Evolutionary conservation across 53 echinoderm and acorn worm genomes (phyloP).

Genomic region (Temnopleurus reevesii): DNA sequence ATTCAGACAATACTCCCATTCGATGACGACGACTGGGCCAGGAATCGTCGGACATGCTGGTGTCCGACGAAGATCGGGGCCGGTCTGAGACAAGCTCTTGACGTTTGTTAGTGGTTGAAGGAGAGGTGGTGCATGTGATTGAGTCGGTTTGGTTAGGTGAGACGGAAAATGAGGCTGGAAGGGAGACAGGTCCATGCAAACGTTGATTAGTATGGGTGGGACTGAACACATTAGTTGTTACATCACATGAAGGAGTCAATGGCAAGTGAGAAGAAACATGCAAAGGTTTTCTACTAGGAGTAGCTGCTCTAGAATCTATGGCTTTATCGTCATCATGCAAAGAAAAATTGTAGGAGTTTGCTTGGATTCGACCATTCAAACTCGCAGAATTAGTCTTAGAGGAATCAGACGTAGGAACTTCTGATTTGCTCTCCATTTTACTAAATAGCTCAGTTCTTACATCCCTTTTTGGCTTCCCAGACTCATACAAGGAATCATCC

Average conservation of each 20-base stretch:
- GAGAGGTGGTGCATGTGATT: neutral
- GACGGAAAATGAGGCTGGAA: slow-evolving; percentile 20
- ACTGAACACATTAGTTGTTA: neutral
- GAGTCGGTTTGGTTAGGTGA: slow-evolving; percentile 12
- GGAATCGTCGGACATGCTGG: neutral
- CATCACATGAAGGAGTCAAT: neutral
- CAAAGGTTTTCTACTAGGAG: neutral
- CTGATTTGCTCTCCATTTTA: neutral
- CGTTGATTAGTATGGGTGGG: neutral
- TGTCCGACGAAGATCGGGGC: neutral
- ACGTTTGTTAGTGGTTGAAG: slow-evolving; percentile 32
- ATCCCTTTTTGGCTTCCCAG: neutral
- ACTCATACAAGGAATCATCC: neutral
- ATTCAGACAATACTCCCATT: neutral
- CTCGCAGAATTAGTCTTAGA: neutral
- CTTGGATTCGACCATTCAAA: neutral
- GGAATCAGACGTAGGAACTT: neutral
- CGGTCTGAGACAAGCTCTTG: slow-evolving; percentile 5
- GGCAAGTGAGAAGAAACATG: neutral
- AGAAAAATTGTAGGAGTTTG: neutral
- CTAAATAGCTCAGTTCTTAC: neutral
- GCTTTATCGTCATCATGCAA: neutral
- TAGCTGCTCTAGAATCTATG: neutral
- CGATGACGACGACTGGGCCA: neutral
- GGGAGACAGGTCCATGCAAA: neutral